These are phyloP conservation scores for Otis tarda DNA, from an alignment of 2,113 vertebrate species.

Conservation along the genomic window DNA sequence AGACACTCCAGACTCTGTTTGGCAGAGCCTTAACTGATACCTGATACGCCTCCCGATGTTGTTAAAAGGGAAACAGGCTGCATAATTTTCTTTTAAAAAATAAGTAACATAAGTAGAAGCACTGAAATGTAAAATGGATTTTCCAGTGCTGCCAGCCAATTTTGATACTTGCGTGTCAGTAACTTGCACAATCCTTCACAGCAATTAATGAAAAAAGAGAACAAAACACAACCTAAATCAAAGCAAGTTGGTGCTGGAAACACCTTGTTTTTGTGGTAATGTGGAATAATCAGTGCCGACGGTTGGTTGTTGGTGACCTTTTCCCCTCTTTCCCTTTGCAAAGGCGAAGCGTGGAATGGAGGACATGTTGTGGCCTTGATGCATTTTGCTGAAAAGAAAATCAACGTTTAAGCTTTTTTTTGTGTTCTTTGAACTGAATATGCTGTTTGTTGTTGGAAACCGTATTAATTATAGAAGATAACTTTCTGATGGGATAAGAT, in stretches of 20 bases:
- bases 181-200: not conserved
- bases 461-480: not conserved
- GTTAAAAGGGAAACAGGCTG: conserved; percentile 44
- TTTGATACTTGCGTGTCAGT: conserved; percentile 13
- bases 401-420: not conserved
- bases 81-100: conserved; percentile 54
- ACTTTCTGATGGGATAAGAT: not conserved
- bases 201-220: conserved; percentile 12
- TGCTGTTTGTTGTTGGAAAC: conserved; percentile 27
- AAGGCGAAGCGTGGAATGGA: not conserved
- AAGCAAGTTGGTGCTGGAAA: not conserved
- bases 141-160: conserved; percentile 42
- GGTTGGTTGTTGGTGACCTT: not conserved
- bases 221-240: not conserved
- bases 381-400: not conserved
- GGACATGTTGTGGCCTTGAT: not conserved
- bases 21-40: conserved; percentile 27
- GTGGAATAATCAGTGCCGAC: not conserved
- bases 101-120: conserved; percentile 18
- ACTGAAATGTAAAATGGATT: conserved; percentile 59
- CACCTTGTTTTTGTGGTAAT: not conserved
- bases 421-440: not conserved
- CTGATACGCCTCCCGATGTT: not conserved
- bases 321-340: not conserved
- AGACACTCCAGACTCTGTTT: conserved; percentile 42